These are phyloP conservation scores for Actinemys pallida DNA, from an alignment of 2,113 vertebrate species.

Conservation along the genomic window DNA sequence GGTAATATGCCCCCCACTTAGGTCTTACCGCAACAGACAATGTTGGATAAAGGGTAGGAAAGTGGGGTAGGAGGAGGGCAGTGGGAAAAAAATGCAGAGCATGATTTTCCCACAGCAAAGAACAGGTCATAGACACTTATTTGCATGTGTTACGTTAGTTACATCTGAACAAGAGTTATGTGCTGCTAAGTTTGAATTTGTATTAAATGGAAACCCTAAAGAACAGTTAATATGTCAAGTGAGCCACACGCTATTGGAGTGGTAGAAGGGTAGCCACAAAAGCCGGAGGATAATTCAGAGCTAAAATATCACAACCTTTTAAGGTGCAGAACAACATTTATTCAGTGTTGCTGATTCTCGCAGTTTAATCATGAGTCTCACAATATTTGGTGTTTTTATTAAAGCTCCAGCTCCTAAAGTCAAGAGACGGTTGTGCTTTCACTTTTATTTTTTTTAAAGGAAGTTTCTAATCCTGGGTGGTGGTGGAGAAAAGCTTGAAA, in stretches of 20 bases:
- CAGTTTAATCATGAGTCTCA: not conserved
- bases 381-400: not conserved
- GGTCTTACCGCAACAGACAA: not conserved
- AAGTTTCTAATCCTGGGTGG: not conserved
- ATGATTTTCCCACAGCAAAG: not conserved
- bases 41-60: not conserved
- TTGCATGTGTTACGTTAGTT: not conserved
- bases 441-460: not conserved
- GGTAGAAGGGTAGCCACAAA: not conserved
- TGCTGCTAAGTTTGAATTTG: not conserved
- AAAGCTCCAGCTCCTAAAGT: not conserved
- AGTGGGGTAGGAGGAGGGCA: not conserved
- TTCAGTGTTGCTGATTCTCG: not conserved
- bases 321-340: not conserved
- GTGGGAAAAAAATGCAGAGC: not conserved
- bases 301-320: not conserved
- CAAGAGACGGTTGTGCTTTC: not conserved
- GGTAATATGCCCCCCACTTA: not conserved
- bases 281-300: not conserved
- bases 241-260: not conserved
- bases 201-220: not conserved
- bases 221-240: not conserved
- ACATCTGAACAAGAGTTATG: not conserved
- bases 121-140: not conserved
- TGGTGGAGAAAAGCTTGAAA: not conserved